phyloP scores from a whole-genome alignment of 2,113 vertebrate species.

The Pelobates fuscus region DNA sequence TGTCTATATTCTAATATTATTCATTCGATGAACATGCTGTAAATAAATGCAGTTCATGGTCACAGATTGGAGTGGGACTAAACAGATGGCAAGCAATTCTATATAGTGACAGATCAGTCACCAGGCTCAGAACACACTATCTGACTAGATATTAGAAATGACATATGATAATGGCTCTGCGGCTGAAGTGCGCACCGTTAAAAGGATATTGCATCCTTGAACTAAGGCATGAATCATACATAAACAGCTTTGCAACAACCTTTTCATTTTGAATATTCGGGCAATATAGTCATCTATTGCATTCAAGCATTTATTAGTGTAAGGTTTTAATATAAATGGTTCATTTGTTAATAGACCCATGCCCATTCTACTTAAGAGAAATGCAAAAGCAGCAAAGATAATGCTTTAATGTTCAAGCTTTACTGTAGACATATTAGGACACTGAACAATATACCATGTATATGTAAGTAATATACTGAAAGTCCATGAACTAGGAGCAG shows the following conservation, averaged over 20 bases:
- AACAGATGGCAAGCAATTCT: conserved; percentile 44
- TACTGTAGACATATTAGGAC: no score
- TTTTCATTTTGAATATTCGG: not conserved
- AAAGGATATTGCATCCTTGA: conserved; percentile 27
- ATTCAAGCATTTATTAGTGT: not conserved
- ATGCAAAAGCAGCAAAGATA: no score
- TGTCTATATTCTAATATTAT: not conserved
- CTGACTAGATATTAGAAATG: conserved; percentile 42
- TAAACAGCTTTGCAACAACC: conserved; percentile 1
- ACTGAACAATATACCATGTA: no score
- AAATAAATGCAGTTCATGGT: conserved; percentile 36
- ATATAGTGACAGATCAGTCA: conserved; percentile 29
- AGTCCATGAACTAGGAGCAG: no score
- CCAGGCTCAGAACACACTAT: conserved; percentile 25
- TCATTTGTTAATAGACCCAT: no score
- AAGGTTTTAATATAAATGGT: no score
- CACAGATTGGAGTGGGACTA: conserved; percentile 34
- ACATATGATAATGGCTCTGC: conserved; percentile 46
- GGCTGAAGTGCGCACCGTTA: conserved; percentile 9
- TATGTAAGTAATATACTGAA: no score
- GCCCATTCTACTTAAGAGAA: no score
- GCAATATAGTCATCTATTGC: not conserved
- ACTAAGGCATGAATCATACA: conserved; percentile 8
- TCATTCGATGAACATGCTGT: conserved; percentile 14
- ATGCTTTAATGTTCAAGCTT: no score